Conservation (phyloP, 2,113 vertebrate species). For the Geococcyx californianus region DNA sequence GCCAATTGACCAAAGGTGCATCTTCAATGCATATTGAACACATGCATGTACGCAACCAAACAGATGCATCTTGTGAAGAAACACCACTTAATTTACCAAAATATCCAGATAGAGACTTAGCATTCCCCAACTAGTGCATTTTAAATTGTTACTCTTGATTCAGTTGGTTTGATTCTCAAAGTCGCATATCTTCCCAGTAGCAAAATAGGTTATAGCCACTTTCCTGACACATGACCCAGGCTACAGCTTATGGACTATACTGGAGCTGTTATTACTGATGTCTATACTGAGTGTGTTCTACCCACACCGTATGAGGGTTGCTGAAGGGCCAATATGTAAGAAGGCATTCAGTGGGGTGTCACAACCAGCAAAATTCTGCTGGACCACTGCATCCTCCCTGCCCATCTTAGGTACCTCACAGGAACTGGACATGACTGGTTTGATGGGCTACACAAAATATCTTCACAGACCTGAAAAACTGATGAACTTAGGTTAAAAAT, state of each 20-base stretch:
- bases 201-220: not conserved
- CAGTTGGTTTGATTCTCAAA: not conserved
- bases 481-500: not conserved
- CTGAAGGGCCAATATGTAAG: not conserved
- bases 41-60: not conserved
- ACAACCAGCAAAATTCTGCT: fast-evolving
- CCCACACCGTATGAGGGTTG: not conserved
- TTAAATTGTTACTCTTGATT: not conserved
- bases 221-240: not conserved
- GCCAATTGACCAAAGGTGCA: not conserved
- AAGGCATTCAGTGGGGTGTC: not conserved
- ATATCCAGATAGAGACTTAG: not conserved
- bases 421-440: not conserved
- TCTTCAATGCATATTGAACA: not conserved
- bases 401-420: not conserved
- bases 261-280: not conserved
- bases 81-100: not conserved
- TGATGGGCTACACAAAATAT: not conserved
- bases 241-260: not conserved
- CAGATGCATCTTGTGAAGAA: not conserved
- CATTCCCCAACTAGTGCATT: not conserved
- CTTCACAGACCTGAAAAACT: not conserved
- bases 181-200: not conserved
- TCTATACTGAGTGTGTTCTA: too few species aligned
- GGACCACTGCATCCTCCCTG: not conserved